These are phyloP conservation scores for Heliconius eleuchia DNA, from an alignment of 1,140 invertebrate species.

Conservation along the genomic window DNA sequence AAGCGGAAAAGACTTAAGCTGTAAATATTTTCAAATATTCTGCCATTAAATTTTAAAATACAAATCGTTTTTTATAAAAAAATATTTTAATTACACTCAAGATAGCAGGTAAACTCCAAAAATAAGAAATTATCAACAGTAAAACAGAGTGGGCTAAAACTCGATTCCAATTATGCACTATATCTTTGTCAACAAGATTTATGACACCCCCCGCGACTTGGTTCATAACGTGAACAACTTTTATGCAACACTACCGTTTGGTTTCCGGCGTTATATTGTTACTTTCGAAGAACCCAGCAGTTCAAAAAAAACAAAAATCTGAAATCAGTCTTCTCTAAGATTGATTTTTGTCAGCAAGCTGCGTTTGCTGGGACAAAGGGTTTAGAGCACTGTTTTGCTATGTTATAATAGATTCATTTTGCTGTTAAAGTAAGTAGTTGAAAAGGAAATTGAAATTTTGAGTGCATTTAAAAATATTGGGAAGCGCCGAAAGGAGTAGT, in stretches of 20 bases:
- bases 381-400: neutral
- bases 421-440: neutral
- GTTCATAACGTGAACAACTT: conserved; percentile 29
- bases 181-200: conserved; percentile 43
- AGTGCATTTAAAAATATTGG: neutral
- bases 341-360: neutral
- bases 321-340: neutral
- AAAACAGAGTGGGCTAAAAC: neutral
- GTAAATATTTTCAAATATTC: no score
- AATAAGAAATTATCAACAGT: conserved; percentile 24
- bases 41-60: no score
- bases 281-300: conserved; percentile 40
- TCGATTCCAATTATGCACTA: conserved; percentile 27
- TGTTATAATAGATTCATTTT: neutral
- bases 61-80: neutral
- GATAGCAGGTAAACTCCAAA: neutral
- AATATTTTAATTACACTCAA: neutral
- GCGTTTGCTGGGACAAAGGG: neutral
- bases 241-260: conserved; percentile 44
- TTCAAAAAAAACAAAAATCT: neutral
- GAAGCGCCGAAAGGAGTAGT: no score
- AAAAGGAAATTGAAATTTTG: neutral
- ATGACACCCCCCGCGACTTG: conserved; percentile 40
- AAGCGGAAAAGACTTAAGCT: no score
- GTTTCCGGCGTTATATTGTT: conserved; percentile 46